Conservation (phyloP, 2,888 invertebrate genomes). For the Heliconius charithonia region DNA sequence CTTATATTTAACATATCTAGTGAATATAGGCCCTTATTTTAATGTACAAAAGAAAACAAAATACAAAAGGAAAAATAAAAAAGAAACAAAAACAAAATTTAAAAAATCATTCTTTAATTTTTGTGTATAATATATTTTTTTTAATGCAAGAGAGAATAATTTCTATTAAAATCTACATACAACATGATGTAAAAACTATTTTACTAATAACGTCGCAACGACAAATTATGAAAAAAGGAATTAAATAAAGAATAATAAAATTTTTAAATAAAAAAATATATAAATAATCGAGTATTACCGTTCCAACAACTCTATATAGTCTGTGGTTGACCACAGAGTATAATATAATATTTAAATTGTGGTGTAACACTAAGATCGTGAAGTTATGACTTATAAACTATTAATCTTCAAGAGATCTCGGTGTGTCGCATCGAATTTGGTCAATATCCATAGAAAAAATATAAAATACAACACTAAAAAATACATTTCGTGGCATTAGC, state of each 20-base stretch:
- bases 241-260: constrained; percentile 74
- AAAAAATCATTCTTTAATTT: constrained; percentile 81
- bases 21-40: constrained; percentile 49
- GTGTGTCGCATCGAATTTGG: constrained; percentile 44
- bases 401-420: constrained; percentile 73
- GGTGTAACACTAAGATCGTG: constrained; percentile 62
- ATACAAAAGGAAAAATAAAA: constrained; percentile 57
- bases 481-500: constrained; percentile 15
- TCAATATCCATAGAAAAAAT: constrained; percentile 30
- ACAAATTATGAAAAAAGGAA: constrained; percentile 68
- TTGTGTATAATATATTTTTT: constrained; percentile 76
- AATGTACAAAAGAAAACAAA: constrained; percentile 49
- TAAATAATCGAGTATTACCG: constrained; percentile 83
- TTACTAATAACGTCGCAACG: constrained; percentile 68
- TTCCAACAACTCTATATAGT: constrained; percentile 75
- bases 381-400: constrained; percentile 52
- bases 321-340: constrained; percentile 78
- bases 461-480: constrained; percentile 23
- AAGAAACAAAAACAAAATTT: constrained; percentile 59
- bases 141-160: constrained; percentile 72
- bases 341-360: constrained; percentile 64
- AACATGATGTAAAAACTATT: constrained; percentile 71
- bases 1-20: constrained; percentile 33
- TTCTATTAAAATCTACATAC: constrained; percentile 77
- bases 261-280: constrained; percentile 74